Base-by-base conservation (phyloP, 2,113 vertebrate species). In the Leucopsar rothschildi region DNA sequence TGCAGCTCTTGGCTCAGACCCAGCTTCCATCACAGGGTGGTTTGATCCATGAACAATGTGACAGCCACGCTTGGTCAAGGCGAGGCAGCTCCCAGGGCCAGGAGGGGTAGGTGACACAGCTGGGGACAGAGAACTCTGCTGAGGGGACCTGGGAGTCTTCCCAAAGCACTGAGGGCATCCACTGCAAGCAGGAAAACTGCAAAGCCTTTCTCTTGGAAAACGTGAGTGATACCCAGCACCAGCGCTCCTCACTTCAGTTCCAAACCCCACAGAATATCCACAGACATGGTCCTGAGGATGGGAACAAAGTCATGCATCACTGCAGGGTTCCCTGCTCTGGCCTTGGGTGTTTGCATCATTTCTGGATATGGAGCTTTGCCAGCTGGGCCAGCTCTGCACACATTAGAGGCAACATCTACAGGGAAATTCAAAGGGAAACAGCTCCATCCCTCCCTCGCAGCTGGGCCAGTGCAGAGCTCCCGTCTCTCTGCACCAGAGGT, bases 401-500 rank as follows among this genome's bases (percentile, higher is more conserved):
- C 31, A 50, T 39, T 8, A 40, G 69, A 71, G 35, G 31, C n/a
- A 49, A 16, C 52, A 21, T 23, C 39, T 27, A 9, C 0, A 71
- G 16, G 25, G 65, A 66, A 49, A 70, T 17, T 2, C 2, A 40
- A 23, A 61, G 28, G 5, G 15, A 53, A 66, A 17, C 44, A 15
- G 29, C 22, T 5, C 16, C 65, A 44, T 5, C 25, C 28, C 12
- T 59, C 25, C 24, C 16, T 59, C 35, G 25, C 68, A 60, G 73
- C 50, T 18, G 73, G 89, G 82, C 53, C 70, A 57, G 42, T 1
- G 23, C 69, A 47, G 37, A 53, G 73, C 13, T 1, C 53, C 57
- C 0, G 0, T 5, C 29, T 21, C 56, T 10, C 76, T 5, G 44
- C 17, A 1, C 1, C 22, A 35, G 28, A 86, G 66, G 55, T 4